These are phyloP conservation scores for Drosophila algonquin DNA, from an alignment of 2,888 invertebrate species.

Conservation along the genomic window DNA sequence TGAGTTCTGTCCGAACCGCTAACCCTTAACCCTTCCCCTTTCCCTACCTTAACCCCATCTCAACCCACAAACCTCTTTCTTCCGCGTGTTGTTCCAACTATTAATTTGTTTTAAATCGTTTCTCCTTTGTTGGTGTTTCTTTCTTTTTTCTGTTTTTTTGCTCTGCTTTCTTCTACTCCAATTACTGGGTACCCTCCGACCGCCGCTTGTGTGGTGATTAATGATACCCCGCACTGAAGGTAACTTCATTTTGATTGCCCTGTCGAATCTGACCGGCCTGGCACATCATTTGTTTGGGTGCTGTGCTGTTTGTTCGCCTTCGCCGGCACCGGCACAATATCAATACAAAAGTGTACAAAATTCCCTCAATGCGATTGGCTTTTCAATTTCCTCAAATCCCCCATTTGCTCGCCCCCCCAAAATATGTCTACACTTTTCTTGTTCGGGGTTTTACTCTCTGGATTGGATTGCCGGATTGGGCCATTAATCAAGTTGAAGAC, in stretches of 20 bases:
- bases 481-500: conserved; percentile 39
- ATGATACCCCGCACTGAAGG: conserved; percentile 62
- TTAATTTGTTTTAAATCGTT: conserved; percentile 77
- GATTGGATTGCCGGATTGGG: conserved; percentile 24
- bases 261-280: conserved; percentile 66
- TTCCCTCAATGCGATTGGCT: conserved; percentile 56
- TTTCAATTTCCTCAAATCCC: conserved; percentile 64
- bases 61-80: conserved; percentile 9
- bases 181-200: conserved; percentile 14
- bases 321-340: conserved; percentile 50
- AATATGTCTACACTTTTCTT: conserved; percentile 11
- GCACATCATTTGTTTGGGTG: conserved; percentile 72
- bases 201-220: conserved; percentile 52
- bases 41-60: background rate
- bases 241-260: conserved; percentile 78
- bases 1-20: background rate
- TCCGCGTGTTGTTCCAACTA: conserved; percentile 47
- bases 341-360: conserved; percentile 50
- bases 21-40: background rate
- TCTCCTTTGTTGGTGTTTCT: conserved; percentile 31
- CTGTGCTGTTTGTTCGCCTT: conserved; percentile 35
- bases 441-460: conserved; percentile 2
- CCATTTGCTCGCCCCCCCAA: conserved; percentile 13
- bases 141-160: background rate
- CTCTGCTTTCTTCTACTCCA: conserved; percentile 39